A percentile compares a stretch with the other conserved stretches of the same genome.
phyloP scores from a whole-genome alignment of 92 coral and sea anemone species.

The Muricea muricata region DNA sequence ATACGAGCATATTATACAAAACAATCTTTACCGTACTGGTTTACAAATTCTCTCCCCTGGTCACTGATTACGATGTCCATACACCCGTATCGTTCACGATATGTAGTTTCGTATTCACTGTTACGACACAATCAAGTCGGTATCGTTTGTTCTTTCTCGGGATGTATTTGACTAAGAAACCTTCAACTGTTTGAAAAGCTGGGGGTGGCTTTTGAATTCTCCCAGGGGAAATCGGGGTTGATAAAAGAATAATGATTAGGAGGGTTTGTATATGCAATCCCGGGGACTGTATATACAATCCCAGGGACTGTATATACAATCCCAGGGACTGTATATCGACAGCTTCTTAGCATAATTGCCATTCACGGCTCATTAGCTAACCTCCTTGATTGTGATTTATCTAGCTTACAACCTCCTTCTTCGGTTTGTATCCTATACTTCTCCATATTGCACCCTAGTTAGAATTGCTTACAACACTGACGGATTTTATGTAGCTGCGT shows the following conservation, averaged over 20 bases:
- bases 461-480: constrained; percentile 24
- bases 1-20: not conserved
- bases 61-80: constrained; percentile 18
- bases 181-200: too few species aligned
- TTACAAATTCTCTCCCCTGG: constrained; percentile 24
- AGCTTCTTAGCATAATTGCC: too few species aligned
- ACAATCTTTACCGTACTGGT: not conserved
- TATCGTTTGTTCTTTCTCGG: constrained; percentile 52
- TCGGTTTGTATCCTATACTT: too few species aligned
- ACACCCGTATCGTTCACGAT: not conserved
- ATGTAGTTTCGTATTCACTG: constrained; percentile 14
- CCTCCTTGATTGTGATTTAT: not conserved
- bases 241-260: too few species aligned
- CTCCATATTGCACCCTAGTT: constrained; percentile 18
- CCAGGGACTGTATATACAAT: too few species aligned
- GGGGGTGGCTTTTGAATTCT: too few species aligned
- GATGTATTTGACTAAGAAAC: too few species aligned
- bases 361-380: constrained; percentile 58
- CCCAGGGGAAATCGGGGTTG: too few species aligned
- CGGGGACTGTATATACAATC: too few species aligned
- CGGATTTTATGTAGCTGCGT: not conserved
- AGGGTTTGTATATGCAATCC: too few species aligned
- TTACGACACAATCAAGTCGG: constrained; percentile 14
- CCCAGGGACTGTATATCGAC: too few species aligned
- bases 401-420: constrained; percentile 3